Percentiles rank a stretch among this genome's conserved stretches.
phyloP scores from a whole-genome alignment of 2,113 vertebrate species.

The Ammodytes marinus region DNA sequence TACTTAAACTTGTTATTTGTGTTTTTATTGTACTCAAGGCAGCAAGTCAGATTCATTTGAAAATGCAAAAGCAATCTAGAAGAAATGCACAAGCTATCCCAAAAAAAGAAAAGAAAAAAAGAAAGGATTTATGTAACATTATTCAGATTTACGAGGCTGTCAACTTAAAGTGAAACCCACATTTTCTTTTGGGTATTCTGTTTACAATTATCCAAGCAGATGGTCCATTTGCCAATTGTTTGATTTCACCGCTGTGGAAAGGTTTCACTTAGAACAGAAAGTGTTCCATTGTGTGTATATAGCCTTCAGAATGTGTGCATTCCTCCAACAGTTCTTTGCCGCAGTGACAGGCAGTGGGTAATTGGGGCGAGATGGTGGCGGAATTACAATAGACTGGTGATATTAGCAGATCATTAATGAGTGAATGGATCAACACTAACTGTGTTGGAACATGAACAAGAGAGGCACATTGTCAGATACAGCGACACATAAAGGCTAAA shows the following conservation, averaged over 20 bases:
- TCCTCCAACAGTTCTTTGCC: conserved; percentile 4
- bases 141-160: conserved; percentile 40
- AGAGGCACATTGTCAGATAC: conserved; percentile 36
- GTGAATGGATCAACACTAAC: conserved; percentile 48
- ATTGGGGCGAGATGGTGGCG: conserved; percentile 7
- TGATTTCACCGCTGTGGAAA: conserved; percentile 4
- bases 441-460: conserved; percentile 5
- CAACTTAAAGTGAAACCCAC: not conserved
- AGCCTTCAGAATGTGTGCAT: not conserved
- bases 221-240: conserved; percentile 26
- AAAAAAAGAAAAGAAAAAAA: no score
- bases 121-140: no score
- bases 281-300: not conserved
- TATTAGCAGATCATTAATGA: conserved; percentile 29
- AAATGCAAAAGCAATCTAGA: not conserved
- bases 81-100: not conserved
- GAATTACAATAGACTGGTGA: conserved; percentile 22
- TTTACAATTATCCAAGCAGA: conserved; percentile 23
- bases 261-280: conserved; percentile 10
- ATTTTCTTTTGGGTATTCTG: conserved; percentile 31
- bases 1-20: not conserved
- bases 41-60: conserved; percentile 15
- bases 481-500: conserved; percentile 28
- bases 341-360: not conserved
- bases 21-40: not conserved